Evolutionary conservation across 2,888 invertebrate species (phyloP).

Genomic region (Notodonta ziczac): DNA sequence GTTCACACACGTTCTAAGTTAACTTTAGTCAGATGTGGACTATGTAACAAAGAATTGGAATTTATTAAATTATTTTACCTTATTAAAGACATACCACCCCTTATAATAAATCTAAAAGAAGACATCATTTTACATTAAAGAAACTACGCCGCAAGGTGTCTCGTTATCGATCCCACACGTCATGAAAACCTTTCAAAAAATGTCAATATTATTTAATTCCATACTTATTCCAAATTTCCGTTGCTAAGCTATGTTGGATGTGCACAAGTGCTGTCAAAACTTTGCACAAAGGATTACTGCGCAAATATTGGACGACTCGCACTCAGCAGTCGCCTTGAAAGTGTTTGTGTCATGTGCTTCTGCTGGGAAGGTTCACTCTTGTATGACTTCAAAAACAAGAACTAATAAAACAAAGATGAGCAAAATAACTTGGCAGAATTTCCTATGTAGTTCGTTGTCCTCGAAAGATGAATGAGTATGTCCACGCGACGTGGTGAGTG

Average conservation of each 20-base stretch:
- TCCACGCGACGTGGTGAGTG: not conserved
- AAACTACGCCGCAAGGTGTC: no score
- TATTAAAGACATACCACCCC: no score
- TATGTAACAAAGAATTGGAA: no score
- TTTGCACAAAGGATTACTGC: conserved; percentile 5
- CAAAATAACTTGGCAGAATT: no score
- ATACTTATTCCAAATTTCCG: not conserved
- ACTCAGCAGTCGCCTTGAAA: not conserved
- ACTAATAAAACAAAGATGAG: not conserved
- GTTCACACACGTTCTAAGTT: no score
- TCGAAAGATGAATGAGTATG: not conserved
- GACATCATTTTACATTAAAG: no score
- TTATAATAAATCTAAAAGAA: no score
- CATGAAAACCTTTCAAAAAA: not conserved
- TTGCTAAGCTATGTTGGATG: not conserved
- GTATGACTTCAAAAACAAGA: not conserved
- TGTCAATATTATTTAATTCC: not conserved
- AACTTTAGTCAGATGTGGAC: no score
- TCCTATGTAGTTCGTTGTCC: not conserved
- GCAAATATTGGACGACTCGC: conserved; percentile 2
- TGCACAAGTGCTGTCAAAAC: conserved; percentile 1
- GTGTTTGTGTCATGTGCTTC: conserved; percentile 5
- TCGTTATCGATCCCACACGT: no score
- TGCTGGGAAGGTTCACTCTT: not conserved
- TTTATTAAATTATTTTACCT: no score